Evolutionary conservation across 92 coral and sea anemone genomes (phyloP).

Genomic region (Blastomussa wellsi): DNA sequence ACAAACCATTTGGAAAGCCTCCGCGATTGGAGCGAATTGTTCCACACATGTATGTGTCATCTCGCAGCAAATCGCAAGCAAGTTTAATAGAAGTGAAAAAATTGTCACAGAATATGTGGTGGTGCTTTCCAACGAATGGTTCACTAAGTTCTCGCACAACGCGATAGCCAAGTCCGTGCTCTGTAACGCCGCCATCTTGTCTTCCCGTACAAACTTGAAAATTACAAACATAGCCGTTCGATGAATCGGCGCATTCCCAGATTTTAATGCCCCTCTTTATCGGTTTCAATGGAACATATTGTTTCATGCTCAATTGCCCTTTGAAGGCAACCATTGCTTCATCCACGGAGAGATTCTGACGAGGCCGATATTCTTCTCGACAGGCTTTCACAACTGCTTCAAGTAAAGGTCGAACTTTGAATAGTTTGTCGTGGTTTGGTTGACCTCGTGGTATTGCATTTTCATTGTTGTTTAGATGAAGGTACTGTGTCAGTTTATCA

Average conservation of each 20-base stretch:
- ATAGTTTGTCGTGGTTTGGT: constrained; percentile 26
- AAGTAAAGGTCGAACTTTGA: constrained; percentile 28
- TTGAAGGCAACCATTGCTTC: constrained; percentile 66
- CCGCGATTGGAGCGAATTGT: not conserved
- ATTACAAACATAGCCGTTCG: constrained; percentile 29
- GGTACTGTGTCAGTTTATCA: constrained; percentile 25
- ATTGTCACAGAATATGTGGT: not conserved
- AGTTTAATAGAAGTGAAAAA: not conserved
- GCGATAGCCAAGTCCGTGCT: not conserved
- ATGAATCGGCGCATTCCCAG: constrained; percentile 47
- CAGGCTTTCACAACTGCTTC: constrained; percentile 18
- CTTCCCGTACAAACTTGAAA: constrained; percentile 47
- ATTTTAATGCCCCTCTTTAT: constrained; percentile 52
- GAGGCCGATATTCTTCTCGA: constrained; percentile 36
- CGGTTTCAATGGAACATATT: constrained; percentile 49
- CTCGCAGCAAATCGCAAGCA: not conserved
- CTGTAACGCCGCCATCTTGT: constrained; percentile 42
- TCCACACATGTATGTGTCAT: not conserved
- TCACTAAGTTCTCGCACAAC: not conserved
- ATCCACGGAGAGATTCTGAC: constrained; percentile 46
- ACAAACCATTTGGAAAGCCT: not conserved
- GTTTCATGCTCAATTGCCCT: constrained; percentile 55
- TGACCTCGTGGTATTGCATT: constrained; percentile 35
- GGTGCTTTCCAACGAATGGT: not conserved
- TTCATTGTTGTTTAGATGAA: constrained; percentile 35